These are phyloP conservation scores for Apeltes quadracus DNA, from an alignment of 2,113 vertebrate species.

Conservation along the genomic window DNA sequence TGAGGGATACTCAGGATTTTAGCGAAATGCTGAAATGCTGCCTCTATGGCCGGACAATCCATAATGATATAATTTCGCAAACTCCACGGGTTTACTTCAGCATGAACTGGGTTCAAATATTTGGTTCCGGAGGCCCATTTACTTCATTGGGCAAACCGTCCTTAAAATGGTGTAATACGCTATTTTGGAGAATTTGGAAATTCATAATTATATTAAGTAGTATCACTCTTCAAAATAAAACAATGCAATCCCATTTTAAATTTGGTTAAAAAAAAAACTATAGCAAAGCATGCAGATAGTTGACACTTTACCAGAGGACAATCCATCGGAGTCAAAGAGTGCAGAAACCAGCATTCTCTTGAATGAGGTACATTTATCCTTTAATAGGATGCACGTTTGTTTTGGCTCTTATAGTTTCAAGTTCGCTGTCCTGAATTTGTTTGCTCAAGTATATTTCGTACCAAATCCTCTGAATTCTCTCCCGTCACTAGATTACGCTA, in stretches of 20 bases:
- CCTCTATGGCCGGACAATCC: not conserved
- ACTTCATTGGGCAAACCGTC: not conserved
- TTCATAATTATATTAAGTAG: not conserved
- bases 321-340: not conserved
- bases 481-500: not conserved
- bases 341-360: not conserved
- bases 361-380: not conserved
- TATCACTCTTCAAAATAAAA: not conserved
- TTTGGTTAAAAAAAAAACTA: not conserved
- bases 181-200: not conserved
- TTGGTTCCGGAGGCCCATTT: not conserved
- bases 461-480: not conserved
- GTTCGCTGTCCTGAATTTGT: not conserved
- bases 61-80: not conserved
- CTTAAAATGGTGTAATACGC: not conserved
- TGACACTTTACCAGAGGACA: not conserved
- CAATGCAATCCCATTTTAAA: not conserved
- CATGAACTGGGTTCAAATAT: not conserved
- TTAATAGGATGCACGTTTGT: not conserved
- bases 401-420: not conserved
- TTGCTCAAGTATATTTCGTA: not conserved
- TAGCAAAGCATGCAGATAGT: not conserved
- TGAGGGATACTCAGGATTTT: constrained; percentile 8
- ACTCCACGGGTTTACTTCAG: not conserved
- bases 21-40: constrained; percentile 3